Evolutionary conservation across 2,797 vertebrate genomes (phyloP), one percentile per base, ranked within the genome.

Genomic region (Tauraco hartlaubi): DNA sequence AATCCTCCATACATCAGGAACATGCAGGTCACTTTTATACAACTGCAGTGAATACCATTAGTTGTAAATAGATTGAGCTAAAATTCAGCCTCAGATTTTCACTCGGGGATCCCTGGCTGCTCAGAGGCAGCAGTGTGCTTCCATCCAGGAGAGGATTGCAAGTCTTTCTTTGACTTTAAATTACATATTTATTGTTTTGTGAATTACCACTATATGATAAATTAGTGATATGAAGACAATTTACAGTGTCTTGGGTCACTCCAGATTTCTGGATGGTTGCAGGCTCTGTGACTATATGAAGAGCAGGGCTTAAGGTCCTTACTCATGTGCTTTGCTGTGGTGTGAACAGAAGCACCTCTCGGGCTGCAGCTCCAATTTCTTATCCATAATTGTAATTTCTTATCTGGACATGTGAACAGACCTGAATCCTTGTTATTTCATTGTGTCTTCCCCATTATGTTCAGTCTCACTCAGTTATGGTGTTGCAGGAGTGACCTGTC

Each of bases 1-100:
- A 90, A 8, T 61, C 44, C 52, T 84, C 88, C 71, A 88, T 95
- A 75, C 89, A 90, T 96, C 96, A 97, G 79, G 87, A 91, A 76
- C 79, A 79, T 21, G 76, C 64, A 72, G 76, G 69, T 85, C 2
- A 15, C 90, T 96, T 95, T 92, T 95, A 52, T 88, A 94, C 25
- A 82, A 44, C 78, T 61, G 48, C 80, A 56, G 51, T 58, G 81
- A 87, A 80, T 51, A 41, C 41, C 44, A 58, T 63, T 92, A 82
- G 80, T 91, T 96, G 52, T 85, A 64, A 95, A 56, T 25, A 72
- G 48, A 51, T 11, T 52, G 61, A 95, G 69, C 84, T 94, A 85
- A 93, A 92, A 87, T 71, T 86, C 81, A 69, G 56, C 59, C 51
- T 79, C 69, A 23, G 29, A 54, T 52, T 12, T 72, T 93, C 73